A percentile compares a stretch with the other conserved stretches of the same genome.
These are phyloP conservation scores for Buteo buteo DNA, from an alignment of 2,113 vertebrate genomes.

Conservation along the genomic window DNA sequence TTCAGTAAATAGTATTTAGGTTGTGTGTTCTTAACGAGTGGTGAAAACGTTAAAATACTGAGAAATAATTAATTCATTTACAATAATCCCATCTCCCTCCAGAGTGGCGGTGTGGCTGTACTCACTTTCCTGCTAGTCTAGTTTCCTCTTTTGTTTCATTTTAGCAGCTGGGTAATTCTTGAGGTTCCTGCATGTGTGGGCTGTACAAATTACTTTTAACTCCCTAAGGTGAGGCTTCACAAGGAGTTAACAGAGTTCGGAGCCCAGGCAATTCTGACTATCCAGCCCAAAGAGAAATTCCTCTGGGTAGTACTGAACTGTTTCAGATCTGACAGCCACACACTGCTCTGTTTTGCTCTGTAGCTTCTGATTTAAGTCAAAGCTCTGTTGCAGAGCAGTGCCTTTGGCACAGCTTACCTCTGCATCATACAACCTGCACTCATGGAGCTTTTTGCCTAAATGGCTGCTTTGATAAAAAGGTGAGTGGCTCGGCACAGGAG, in stretches of 20 bases:
- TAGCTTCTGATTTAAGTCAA: background rate
- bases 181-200: background rate
- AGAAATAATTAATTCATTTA: background rate
- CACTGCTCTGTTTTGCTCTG: background rate
- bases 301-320: background rate
- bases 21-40: background rate
- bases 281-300: background rate
- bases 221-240: background rate
- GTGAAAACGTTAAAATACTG: background rate
- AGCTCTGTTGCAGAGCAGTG: background rate
- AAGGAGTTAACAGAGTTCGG: background rate
- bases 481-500: background rate
- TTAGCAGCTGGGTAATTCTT: background rate
- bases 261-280: background rate
- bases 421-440: fast-evolving
- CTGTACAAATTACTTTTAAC: background rate
- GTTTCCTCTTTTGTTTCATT: background rate
- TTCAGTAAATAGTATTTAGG: background rate
- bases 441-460: background rate
- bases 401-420: background rate
- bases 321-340: background rate
- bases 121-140: background rate
- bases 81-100: background rate
- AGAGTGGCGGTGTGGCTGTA: background rate
- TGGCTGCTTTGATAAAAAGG: background rate